Evolutionary conservation across 2,888 invertebrate species (phyloP).

Genomic region (Carabus problematicus): DNA sequence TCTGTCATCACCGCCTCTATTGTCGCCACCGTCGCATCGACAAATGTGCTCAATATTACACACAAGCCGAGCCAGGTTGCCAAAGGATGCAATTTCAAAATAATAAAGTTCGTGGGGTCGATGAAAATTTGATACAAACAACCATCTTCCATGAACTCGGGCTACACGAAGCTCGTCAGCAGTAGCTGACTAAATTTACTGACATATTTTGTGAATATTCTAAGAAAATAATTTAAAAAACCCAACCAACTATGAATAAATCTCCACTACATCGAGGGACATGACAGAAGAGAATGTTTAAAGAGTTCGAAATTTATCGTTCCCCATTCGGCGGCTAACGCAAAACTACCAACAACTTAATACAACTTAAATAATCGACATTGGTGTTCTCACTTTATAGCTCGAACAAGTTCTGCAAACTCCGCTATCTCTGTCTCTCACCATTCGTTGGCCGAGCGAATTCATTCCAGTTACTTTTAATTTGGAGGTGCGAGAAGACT

Average conservation of each 20-base stretch:
- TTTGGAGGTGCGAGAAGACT: conserved; percentile 18
- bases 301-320: conserved; percentile 67
- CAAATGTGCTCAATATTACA: conserved; percentile 35
- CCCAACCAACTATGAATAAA: too few relatives aligned
- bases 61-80: conserved; percentile 6
- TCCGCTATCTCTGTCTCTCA: not conserved
- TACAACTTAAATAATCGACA: conserved; percentile 41
- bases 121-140: conserved; percentile 60
- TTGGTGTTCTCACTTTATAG: conserved; percentile 16
- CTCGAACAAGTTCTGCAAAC: conserved; percentile 12
- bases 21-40: conserved; percentile 32
- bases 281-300: conserved; percentile 56
- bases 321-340: conserved; percentile 65
- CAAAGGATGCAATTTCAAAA: conserved; percentile 51
- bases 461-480: conserved; percentile 39
- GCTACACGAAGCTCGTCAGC: too few relatives aligned
- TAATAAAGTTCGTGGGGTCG: conserved; percentile 56
- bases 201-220: too few relatives aligned
- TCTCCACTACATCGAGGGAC: too few relatives aligned
- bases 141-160: conserved; percentile 13
- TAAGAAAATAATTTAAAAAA: too few relatives aligned
- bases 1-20: conserved; percentile 29
- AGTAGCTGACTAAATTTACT: too few relatives aligned
- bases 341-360: conserved; percentile 62
- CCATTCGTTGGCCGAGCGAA: conserved; percentile 18